A percentile compares a stretch with the other conserved stretches of the same genome.
phyloP scores from a whole-genome alignment of 2,888 invertebrate genomes.

The Drosophila flavopinicola region DNA sequence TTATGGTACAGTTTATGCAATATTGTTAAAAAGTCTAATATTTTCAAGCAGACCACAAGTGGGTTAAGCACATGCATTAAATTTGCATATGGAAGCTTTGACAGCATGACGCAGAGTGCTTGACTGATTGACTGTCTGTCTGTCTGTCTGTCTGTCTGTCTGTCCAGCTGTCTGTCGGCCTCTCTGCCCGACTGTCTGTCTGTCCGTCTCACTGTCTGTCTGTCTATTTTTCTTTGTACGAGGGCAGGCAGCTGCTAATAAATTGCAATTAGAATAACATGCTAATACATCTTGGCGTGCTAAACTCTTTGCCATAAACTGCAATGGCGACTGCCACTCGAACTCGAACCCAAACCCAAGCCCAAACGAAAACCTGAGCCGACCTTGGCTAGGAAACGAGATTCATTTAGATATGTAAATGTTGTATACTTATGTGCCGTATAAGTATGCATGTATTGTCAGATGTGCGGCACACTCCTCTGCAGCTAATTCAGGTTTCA shows the following conservation, averaged over 20 bases:
- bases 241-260: constrained; percentile 53
- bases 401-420: constrained; percentile 23
- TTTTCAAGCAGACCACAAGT: constrained; percentile 50
- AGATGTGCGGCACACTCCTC: constrained; percentile 30
- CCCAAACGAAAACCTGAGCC: constrained; percentile 9
- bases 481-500: constrained; percentile 49
- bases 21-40: not conserved
- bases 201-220: too few relatives aligned
- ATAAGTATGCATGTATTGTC: constrained; percentile 19
- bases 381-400: constrained; percentile 60
- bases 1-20: not conserved
- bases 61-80: constrained; percentile 72
- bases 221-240: constrained; percentile 4
- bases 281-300: constrained; percentile 70
- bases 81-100: constrained; percentile 72
- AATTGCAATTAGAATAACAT: constrained; percentile 79
- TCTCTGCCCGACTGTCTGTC: too few relatives aligned
- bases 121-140: constrained; percentile 57
- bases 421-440: constrained; percentile 21
- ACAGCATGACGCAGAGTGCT: constrained; percentile 56
- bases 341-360: constrained; percentile 1
- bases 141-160: constrained; percentile 1
- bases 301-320: constrained; percentile 68
- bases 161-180: not conserved
- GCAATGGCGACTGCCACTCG: constrained; percentile 40